Percentiles rank a stretch among this genome's conserved stretches.
Evolutionary conservation across 1,140 invertebrate genomes (phyloP).

Genomic region (Pectinophora gossypiella): DNA sequence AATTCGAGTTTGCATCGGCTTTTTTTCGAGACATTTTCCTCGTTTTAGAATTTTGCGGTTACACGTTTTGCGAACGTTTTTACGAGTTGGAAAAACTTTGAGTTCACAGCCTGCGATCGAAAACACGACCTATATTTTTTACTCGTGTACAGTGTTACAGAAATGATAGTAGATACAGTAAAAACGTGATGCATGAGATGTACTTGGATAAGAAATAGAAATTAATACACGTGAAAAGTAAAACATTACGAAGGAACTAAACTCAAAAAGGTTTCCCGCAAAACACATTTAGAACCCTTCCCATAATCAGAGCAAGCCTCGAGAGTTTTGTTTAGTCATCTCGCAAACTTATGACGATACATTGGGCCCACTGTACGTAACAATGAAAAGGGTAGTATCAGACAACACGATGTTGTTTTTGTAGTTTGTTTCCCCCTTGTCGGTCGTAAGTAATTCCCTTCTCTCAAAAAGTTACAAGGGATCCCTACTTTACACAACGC

Average conservation of each 20-base stretch:
- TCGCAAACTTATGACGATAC: slow-evolving; percentile 1
- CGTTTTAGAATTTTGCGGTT: neutral
- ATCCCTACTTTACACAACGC: slow-evolving; percentile 36
- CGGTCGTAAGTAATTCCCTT: slow-evolving; percentile 48
- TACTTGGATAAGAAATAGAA: no score
- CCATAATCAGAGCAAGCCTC: neutral
- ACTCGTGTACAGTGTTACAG: no score
- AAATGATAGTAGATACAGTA: no score
- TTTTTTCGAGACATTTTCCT: slow-evolving; percentile 1
- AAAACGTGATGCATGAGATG: no score
- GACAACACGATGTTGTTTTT: slow-evolving; percentile 41
- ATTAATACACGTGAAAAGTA: no score
- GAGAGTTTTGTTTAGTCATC: neutral
- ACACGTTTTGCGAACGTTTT: neutral
- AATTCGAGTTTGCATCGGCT: slow-evolving; percentile 39
- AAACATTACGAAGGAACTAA: no score
- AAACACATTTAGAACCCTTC: neutral
- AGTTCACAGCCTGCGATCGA: neutral
- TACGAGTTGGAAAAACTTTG: neutral
- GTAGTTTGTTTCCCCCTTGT: slow-evolving; percentile 42
- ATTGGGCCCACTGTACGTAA: neutral
- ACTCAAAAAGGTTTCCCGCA: no score
- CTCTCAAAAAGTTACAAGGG: slow-evolving; percentile 42
- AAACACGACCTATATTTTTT: neutral
- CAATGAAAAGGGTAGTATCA: slow-evolving; percentile 29